phyloP scores from a whole-genome alignment of 2,113 vertebrate species.

The Strix uralensis region DNA sequence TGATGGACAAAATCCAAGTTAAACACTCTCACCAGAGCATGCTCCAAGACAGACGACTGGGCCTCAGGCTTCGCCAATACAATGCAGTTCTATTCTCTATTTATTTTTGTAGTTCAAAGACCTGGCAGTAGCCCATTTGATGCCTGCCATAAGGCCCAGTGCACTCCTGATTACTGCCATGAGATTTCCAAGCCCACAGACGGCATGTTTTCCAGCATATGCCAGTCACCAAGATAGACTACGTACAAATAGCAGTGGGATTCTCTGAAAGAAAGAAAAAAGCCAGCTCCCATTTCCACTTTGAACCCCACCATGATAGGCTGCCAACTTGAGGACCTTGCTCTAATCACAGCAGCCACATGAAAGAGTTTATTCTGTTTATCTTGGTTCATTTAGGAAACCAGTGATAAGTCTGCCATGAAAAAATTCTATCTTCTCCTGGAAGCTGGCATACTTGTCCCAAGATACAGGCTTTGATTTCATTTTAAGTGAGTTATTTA shows the following conservation, averaged over 20 bases:
- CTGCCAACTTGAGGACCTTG: conserved; percentile 80
- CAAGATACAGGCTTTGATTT: conserved; percentile 7
- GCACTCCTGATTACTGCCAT: conserved; percentile 76
- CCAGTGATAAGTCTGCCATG: conserved; percentile 74
- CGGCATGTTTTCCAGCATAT: conserved; percentile 49
- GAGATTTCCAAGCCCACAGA: conserved; percentile 76
- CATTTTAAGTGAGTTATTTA: conserved; percentile 53
- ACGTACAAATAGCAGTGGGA: conserved; percentile 41
- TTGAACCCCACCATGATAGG: conserved; percentile 62
- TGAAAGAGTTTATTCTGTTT: conserved; percentile 77
- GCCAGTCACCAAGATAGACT: conserved; percentile 78
- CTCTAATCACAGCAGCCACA: conserved; percentile 80
- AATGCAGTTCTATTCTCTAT: conserved; percentile 85
- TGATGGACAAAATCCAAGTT: conserved; percentile 86
- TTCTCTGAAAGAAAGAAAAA: conserved; percentile 66
- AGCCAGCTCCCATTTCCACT: conserved; percentile 73
- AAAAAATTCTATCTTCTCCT: conserved; percentile 49
- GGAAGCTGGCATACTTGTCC: conserved; percentile 47
- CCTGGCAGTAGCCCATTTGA: conserved; percentile 79
- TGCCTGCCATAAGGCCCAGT: conserved; percentile 80
- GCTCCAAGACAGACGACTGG: conserved; percentile 84
- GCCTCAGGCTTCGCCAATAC: conserved; percentile 79
- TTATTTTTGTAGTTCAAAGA: conserved; percentile 95
- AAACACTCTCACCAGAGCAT: conserved; percentile 87
- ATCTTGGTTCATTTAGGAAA: conserved; percentile 69